Percentiles rank a stretch among this genome's conserved stretches.
Evolutionary conservation across 2,888 invertebrate species (phyloP).

Genomic region (Hydropsyche betteni): DNA sequence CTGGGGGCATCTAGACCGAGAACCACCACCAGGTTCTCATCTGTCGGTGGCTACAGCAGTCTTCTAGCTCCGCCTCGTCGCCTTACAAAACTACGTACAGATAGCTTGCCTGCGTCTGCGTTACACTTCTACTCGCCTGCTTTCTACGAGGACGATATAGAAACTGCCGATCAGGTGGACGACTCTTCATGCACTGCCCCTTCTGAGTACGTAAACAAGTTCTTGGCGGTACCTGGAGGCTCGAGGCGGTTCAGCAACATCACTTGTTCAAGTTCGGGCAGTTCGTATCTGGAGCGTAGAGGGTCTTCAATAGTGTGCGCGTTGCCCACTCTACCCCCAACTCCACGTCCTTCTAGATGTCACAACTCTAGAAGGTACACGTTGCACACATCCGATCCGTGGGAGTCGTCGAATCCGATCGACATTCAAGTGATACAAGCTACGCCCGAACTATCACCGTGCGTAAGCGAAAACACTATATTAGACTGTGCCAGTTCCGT

Average conservation of each 20-base stretch:
- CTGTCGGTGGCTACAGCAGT: constrained; percentile 76
- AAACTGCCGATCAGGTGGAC: constrained; percentile 64
- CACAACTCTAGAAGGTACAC: constrained; percentile 53
- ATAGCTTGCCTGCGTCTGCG: constrained; percentile 70
- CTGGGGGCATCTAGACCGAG: constrained; percentile 63
- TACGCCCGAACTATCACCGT: constrained; percentile 85
- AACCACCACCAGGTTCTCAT: constrained; percentile 62
- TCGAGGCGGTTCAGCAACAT: constrained; percentile 79
- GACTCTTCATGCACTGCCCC: constrained; percentile 57
- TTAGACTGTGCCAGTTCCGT: constrained; percentile 56
- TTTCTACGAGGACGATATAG: constrained; percentile 57
- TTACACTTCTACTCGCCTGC: constrained; percentile 59
- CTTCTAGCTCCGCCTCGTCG: constrained; percentile 74
- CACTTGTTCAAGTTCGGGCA: constrained; percentile 86
- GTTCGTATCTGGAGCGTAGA: constrained; percentile 83
- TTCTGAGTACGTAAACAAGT: constrained; percentile 57
- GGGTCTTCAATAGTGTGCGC: constrained; percentile 83
- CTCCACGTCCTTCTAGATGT: constrained; percentile 48
- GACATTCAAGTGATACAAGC: constrained; percentile 79
- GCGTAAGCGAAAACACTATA: constrained; percentile 72
- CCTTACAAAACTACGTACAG: constrained; percentile 67
- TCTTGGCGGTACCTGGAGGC: constrained; percentile 60
- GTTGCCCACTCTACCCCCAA: constrained; percentile 68
- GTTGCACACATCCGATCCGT: constrained; percentile 57
- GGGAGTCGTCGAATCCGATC: constrained; percentile 70